Evolutionary conservation across 2,888 invertebrate species (phyloP), one percentile per base, ranked within the genome.

Genomic region (Tiphia femorata): DNA sequence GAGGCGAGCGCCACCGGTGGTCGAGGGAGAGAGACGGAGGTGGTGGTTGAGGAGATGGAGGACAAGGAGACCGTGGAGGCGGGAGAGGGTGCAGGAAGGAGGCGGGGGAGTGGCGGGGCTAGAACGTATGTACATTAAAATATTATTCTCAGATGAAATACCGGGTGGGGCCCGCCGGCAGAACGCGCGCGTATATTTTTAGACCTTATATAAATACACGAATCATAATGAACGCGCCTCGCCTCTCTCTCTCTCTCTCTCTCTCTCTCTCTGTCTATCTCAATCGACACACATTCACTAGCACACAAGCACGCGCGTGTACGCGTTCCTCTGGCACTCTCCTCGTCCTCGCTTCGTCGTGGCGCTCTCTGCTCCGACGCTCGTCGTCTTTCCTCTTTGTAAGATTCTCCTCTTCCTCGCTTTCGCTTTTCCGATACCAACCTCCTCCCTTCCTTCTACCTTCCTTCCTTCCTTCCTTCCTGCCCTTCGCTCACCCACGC

Each of bases 61-160:
- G 47, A 16, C 16, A 21, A 40, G 35, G 40, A 48, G 37, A 46
- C 41, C 48, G 5, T 25, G n/a, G 23, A 29, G 17, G 19, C 12
- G 33, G 20, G 12, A 29, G 12, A 14, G 21, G 25, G 33, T 6
- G 44, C 21, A 44, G 40, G 58, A 29, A 43, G 47, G 37, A 52
- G 51, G 62, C 35, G 52, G 64, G 59, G 66, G 67, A 64, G 60
- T 64, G 68, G 62, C 53, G 52, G 53, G 58, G 62, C 57, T 69
- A 61, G 63, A 62, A 63, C 72, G 72, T 77, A 73, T 75, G 79
- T 78, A 80, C 80, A 83, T 82, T 82, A 82, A 82, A 82, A 82
- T 82, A 83, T 82, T 83, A 83, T 83, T 82, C 82, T 82, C 82
- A 81, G 82, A 83, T 83, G 82, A 82, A 82, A 82, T 82, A 82